Evolutionary conservation across 1,140 invertebrate genomes (phyloP), one percentile per base, ranked within the genome.

Genomic region (Galleria mellonella): DNA sequence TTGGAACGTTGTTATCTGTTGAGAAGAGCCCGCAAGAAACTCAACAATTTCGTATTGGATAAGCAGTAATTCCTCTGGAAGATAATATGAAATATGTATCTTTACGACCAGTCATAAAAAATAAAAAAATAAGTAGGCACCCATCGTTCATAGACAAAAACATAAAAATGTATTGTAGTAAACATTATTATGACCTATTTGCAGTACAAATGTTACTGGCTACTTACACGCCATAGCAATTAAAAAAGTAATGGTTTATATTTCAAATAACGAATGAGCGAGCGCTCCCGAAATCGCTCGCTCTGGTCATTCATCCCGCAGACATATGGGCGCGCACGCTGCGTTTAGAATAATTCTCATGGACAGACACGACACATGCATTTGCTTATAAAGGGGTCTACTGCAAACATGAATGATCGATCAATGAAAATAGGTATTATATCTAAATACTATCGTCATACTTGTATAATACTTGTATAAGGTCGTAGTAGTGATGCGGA

Each of bases 231-330:
- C 29, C 13, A 42, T 27, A 17, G 48, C 36, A 41, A 55, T 35
- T 52, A 48, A 56, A 56, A 66, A 61, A 51, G 55, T 54, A 51
- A 48, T 37, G 43, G 47, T 56, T 63, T 47, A 55, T 49, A 61
- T 68, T 74, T 71, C 50, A 54, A 68, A 73, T 64, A 62, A 65
- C 53, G 51, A 66, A 59, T 62, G 61, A 38, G 52, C 49, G 55
- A 46, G 17, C 39, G 44, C 41, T 45, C 60, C 61, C 78, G 61
- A 76, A 79, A 64, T 46, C 55, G 47, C 38, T 31, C 35, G 33
- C 17, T 23, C 60, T 72, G 73, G 78, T 78, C 76, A 74, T 79
- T 83, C 76, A 83, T 83, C 75, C 68, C 79, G 53, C 4, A 38
- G 30, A 55, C 75, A 83, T 71, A 75, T 83, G 79, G 54, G 59